Conservation (phyloP, 2,888 invertebrate genomes). For the Trichacis sp. region DNA sequence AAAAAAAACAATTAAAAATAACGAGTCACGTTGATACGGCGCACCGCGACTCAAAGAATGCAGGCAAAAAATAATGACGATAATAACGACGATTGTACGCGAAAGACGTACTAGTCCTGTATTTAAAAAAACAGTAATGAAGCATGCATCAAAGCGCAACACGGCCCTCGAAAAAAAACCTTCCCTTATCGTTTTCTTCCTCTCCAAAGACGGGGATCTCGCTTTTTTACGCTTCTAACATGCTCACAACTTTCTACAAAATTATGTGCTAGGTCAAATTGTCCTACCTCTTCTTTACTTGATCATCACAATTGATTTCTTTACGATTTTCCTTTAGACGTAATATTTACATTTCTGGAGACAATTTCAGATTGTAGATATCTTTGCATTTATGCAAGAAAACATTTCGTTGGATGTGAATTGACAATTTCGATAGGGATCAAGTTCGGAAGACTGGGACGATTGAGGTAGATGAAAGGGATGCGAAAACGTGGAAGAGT, state of each 20-base stretch:
- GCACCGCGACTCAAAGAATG: too few species aligned
- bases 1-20: slow-evolving; percentile 31
- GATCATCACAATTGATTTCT: too few species aligned
- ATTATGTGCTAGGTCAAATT: slow-evolving; percentile 14
- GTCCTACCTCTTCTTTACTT: too few species aligned
- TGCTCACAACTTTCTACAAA: slow-evolving; percentile 52
- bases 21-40: too few species aligned
- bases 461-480: not conserved
- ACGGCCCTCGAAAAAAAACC: not conserved
- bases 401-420: not conserved
- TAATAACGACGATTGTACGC: slow-evolving; percentile 16
- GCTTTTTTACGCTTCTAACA: slow-evolving; percentile 47
- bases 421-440: not conserved
- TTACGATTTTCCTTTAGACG: too few species aligned
- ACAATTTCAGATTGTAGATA: too few species aligned
- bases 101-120: slow-evolving; percentile 15
- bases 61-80: slow-evolving; percentile 16
- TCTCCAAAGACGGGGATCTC: not conserved
- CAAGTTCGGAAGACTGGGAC: slow-evolving; percentile 6
- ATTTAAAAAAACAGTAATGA: slow-evolving; percentile 13
- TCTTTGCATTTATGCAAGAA: not conserved
- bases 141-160: slow-evolving; percentile 30
- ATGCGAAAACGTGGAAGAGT: too few species aligned
- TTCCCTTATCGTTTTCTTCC: slow-evolving; percentile 1
- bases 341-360: too few species aligned